Base-by-base conservation (phyloP, 2,888 invertebrate species). In the Eristalis intricaria region DNA sequence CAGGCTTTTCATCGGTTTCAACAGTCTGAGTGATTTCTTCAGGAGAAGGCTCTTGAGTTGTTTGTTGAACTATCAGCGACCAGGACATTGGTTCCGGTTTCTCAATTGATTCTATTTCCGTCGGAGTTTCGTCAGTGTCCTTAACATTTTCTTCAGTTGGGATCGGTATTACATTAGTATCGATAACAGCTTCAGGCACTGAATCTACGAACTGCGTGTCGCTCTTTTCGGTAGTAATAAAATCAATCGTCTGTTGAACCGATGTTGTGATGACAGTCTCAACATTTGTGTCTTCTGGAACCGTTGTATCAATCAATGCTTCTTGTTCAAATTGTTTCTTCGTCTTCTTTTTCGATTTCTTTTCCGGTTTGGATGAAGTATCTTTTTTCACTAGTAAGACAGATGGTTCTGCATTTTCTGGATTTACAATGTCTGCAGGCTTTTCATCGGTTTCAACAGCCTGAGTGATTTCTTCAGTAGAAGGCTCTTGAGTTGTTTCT, bases 221-320 rank as follows among this genome's bases (percentile, higher is more conserved):
- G n/a, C 85, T 89, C 77, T 90, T 90, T 71, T 90, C 91, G 4
- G 89, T 40, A 61, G 89, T 86, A 40, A 90, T 90, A 7, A 90
- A 90, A 26, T 86, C 87, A 19, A 76, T 71, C 26, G 90, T 90
- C 15, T 90, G 89, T 15, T 40, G 40, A 40, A 40, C 13, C 13
- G 15, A 11, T 40, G 11, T 15, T 40, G 13, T 3, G 13, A 11
- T 40, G 15, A 13, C 40, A 40, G 40, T 13, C 13, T 40, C 2
- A 13, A 13, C 40, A 40, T 13, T 40, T 3, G 40, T 13, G 0
- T 40, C 40, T 13, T 13, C 15, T 40, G 40, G 40, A 40, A 40
- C 5, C 8, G 1, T 32, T 13, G 1, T 13, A 1, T 1, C 40
- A 13, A 2, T 11, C 3, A 4, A 1, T 40, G 10, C 40, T 40